These are phyloP conservation scores for Lasioglossum calceatum DNA, from an alignment of 2,888 invertebrate genomes.

Conservation along the genomic window DNA sequence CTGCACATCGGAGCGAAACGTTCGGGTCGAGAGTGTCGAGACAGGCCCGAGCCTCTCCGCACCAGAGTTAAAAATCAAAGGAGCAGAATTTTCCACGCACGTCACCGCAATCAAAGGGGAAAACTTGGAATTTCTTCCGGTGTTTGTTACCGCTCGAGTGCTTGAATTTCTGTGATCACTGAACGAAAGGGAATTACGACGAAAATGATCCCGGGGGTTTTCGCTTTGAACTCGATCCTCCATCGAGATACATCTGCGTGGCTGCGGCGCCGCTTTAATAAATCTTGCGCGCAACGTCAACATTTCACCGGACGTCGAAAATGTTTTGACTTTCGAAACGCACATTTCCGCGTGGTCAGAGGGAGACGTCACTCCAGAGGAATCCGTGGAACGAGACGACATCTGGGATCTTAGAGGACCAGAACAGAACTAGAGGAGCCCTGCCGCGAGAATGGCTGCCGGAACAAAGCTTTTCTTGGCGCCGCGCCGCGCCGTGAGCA, in stretches of 20 bases:
- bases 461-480: slow-evolving; percentile 72
- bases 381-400: slow-evolving; percentile 56
- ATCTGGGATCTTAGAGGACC: slow-evolving; percentile 55
- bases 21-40: neutral
- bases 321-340: slow-evolving; percentile 43
- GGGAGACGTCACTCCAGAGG: slow-evolving; percentile 12
- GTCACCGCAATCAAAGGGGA: neutral
- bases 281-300: slow-evolving; percentile 24
- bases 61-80: neutral
- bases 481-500: slow-evolving; percentile 27
- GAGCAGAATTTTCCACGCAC: neutral
- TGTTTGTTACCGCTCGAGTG: neutral
- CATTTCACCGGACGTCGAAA: slow-evolving; percentile 16
- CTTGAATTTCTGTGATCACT: neutral
- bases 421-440: neutral
- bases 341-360: slow-evolving; percentile 20
- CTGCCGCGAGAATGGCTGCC: slow-evolving; percentile 47
- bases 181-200: neutral
- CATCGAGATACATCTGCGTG: neutral
- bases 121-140: neutral
- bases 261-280: slow-evolving; percentile 9
- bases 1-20: neutral
- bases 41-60: neutral
- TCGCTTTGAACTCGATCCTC: slow-evolving; percentile 4
- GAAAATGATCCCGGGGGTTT: neutral